phyloP scores from a whole-genome alignment of 2,888 invertebrate genomes.

The Drosophila percnosoma region DNA sequence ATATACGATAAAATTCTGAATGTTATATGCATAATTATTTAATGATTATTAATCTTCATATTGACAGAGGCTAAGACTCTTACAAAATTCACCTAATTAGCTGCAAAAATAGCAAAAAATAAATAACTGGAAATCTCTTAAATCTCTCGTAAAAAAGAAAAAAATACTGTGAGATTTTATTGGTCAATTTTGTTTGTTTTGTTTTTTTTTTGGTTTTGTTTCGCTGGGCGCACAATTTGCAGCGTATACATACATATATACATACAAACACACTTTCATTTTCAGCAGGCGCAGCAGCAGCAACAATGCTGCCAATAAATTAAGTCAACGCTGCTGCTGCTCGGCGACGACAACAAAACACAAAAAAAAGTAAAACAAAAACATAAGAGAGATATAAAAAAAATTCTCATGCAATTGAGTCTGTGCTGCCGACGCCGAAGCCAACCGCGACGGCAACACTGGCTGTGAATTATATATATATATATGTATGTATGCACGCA shows the following conservation, averaged over 20 bases:
- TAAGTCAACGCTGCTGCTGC: constrained; percentile 56
- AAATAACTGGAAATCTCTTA: constrained; percentile 27
- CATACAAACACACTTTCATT: constrained; percentile 70
- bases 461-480: constrained; percentile 35
- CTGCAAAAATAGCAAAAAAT: constrained; percentile 19
- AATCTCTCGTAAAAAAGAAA: constrained; percentile 28
- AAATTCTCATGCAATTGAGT: constrained; percentile 76
- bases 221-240: constrained; percentile 48
- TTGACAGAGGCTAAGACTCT: neutral
- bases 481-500: constrained; percentile 27
- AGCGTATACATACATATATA: constrained; percentile 26
- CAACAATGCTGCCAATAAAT: constrained; percentile 72
- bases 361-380: constrained; percentile 58
- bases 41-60: neutral
- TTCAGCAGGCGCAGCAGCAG: constrained; percentile 64
- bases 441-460: constrained; percentile 31
- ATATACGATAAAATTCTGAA: neutral
- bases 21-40: neutral
- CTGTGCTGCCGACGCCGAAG: constrained; percentile 52
- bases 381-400: constrained; percentile 42
- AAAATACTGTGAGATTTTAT: constrained; percentile 65
- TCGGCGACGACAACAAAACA: constrained; percentile 66
- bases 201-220: constrained; percentile 48
- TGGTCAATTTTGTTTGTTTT: constrained; percentile 58
- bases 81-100: constrained; percentile 44